Evolutionary conservation across 2,113 vertebrate species (phyloP).

Genomic region (Callocephalon fimbriatum): DNA sequence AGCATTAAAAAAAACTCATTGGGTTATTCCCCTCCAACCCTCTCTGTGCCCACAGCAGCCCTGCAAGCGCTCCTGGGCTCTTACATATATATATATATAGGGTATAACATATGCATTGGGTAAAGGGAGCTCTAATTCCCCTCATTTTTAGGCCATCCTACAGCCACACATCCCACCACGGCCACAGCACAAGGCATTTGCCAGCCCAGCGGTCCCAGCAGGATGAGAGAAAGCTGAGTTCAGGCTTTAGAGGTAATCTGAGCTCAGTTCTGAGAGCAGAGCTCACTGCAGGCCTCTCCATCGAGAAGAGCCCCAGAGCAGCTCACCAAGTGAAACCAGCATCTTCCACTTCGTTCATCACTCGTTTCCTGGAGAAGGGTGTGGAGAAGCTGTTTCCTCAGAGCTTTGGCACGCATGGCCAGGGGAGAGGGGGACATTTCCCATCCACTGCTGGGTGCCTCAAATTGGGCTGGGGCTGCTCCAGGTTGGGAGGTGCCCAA

Average conservation of each 20-base stretch:
- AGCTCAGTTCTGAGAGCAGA: background rate
- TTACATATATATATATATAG: too few species aligned
- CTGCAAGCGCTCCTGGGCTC: fast-evolving
- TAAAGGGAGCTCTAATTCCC: background rate
- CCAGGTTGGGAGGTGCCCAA: background rate
- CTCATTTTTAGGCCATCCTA: background rate
- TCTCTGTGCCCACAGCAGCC: background rate
- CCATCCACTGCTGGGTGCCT: background rate
- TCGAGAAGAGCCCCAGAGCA: background rate
- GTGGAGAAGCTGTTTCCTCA: background rate
- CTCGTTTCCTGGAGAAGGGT: background rate
- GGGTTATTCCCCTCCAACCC: background rate
- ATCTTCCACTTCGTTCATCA: background rate
- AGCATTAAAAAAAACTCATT: background rate
- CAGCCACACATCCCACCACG: fast-evolving
- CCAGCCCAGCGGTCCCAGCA: background rate
- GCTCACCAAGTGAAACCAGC: background rate
- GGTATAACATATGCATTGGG: background rate
- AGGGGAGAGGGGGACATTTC: background rate
- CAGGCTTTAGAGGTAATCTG: background rate
- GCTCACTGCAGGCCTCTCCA: background rate
- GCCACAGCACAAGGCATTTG: background rate
- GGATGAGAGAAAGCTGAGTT: background rate
- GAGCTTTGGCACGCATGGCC: fast-evolving
- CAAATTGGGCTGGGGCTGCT: background rate